Conservation (phyloP, 1,140 invertebrate species). For the silkworm (Bombyx mori) region ASM3026992v2 NC_085115.1:5874501-5875000, state of each 20-base stretch:
- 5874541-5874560: constrained; percentile 32
- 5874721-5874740: constrained; percentile 51
- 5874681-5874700: constrained; percentile 27
- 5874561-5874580: constrained; percentile 54
- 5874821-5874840: constrained; percentile 8
- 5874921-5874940: too few relatives aligned
- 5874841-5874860: neutral
- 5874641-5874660: constrained; percentile 27
- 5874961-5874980: too few relatives aligned
- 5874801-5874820: constrained; percentile 47
- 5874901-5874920: neutral
- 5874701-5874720: constrained; percentile 39
- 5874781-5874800: constrained; percentile 46
- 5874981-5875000: too few relatives aligned
- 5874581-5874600: constrained; percentile 52
- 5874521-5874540: constrained; percentile 43
- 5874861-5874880: neutral
- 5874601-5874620: constrained; percentile 40
- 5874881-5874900: neutral
- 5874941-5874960: too few relatives aligned
- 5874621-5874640: constrained; percentile 41
- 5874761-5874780: constrained; percentile 43
- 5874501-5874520: constrained; percentile 42
- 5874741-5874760: constrained; percentile 43
- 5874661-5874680: constrained; percentile 28